Evolutionary conservation across 2,888 invertebrate species (phyloP).

Genomic region (Tachina grossa): DNA sequence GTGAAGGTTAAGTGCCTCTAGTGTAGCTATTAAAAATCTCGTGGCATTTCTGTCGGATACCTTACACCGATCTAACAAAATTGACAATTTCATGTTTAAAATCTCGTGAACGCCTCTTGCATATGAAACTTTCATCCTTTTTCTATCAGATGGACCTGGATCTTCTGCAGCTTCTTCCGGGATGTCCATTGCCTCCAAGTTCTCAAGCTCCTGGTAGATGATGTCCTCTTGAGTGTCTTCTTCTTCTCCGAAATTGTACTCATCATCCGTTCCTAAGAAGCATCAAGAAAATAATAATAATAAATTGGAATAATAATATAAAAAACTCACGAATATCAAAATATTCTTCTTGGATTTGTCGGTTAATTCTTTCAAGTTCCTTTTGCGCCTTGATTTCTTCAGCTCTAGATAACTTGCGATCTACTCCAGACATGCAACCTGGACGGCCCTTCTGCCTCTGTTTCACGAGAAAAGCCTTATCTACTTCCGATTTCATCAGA

Average conservation of each 20-base stretch:
- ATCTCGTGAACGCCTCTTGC: conserved; percentile 40
- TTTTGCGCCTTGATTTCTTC: no score
- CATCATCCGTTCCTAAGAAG: conserved; percentile 2
- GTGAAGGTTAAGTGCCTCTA: no score
- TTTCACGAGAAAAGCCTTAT: no score
- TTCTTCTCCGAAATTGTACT: conserved; percentile 20
- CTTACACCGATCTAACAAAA: conserved; percentile 39
- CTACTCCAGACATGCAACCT: no score
- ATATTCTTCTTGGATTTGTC: no score
- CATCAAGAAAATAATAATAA: no score
- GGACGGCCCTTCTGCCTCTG: no score
- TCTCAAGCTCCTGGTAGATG: conserved; percentile 30
- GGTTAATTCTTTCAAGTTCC: no score
- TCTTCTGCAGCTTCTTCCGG: conserved; percentile 43
- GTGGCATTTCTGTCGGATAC: conserved; percentile 1
- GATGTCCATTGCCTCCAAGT: conserved; percentile 36
- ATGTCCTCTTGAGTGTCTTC: conserved; percentile 22
- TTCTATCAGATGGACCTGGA: conserved; percentile 37
- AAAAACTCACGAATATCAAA: no score
- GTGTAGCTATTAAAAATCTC: conserved; percentile 17
- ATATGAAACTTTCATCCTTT: conserved; percentile 47
- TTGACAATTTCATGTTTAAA: conserved; percentile 46
- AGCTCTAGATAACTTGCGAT: no score
- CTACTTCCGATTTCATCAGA: no score
- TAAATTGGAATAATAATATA: no score